Evolutionary conservation across 2,113 vertebrate genomes (phyloP).

Genomic region (Osmerus eperlanus): DNA sequence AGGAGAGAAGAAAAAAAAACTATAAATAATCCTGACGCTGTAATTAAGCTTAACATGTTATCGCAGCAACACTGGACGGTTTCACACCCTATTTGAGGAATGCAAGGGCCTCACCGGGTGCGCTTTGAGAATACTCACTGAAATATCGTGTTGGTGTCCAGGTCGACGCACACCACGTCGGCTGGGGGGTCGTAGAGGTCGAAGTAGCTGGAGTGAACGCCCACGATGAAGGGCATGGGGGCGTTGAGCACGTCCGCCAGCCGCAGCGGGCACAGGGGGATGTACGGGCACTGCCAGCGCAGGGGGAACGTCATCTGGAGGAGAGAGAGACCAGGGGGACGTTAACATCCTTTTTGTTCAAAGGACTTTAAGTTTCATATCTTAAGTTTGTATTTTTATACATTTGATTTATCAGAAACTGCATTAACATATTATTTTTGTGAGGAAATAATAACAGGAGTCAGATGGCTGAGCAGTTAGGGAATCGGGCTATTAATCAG

Average conservation of each 20-base stretch:
- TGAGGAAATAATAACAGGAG: no score
- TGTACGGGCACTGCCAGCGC: slow-evolving; percentile 94
- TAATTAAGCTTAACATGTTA: no score
- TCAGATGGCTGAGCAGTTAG: no score
- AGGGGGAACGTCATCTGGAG: slow-evolving; percentile 91
- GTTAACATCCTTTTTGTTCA: no score
- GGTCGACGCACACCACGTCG: slow-evolving; percentile 89
- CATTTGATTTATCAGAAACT: no score
- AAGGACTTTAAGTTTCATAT: no score
- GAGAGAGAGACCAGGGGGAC: not conserved
- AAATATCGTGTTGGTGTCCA: slow-evolving; percentile 96
- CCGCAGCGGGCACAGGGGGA: slow-evolving; percentile 91
- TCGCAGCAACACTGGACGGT: not conserved
- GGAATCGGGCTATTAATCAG: no score
- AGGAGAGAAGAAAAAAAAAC: not conserved
- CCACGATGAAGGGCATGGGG: slow-evolving; percentile 94
- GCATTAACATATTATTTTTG: no score
- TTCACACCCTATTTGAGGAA: not conserved
- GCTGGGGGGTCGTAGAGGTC: slow-evolving; percentile 88
- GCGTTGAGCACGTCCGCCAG: slow-evolving; percentile 92
- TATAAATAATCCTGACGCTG: not conserved
- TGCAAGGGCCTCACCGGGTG: no score
- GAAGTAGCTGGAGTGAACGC: slow-evolving; percentile 95
- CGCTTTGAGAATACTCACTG: slow-evolving; percentile 75
- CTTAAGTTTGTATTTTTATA: no score